Conservation (phyloP, 2,113 vertebrate species). For the Oreochromis aureus region DNA sequence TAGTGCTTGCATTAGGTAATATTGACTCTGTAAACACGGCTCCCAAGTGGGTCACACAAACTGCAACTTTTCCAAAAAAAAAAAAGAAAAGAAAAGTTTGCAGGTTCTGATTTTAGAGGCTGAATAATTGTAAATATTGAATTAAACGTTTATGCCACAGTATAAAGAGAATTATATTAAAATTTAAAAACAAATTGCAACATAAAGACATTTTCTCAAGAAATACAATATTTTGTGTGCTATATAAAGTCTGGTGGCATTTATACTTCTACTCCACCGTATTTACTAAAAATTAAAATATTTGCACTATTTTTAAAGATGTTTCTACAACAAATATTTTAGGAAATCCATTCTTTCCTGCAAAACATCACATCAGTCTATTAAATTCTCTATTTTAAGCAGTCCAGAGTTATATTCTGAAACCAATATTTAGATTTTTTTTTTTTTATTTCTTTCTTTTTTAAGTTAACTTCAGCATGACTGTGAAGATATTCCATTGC, state of each 20-base stretch:
- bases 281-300: neutral
- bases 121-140: neutral
- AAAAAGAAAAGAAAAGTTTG: neutral
- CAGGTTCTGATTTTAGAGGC: neutral
- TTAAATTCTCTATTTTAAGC: neutral
- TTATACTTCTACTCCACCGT: neutral
- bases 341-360: neutral
- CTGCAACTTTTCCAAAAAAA: neutral
- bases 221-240: neutral
- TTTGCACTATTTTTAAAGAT: neutral
- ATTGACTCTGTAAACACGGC: conserved; percentile 43
- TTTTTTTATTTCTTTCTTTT: neutral
- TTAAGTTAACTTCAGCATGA: neutral
- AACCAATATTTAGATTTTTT: neutral
- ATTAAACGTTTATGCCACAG: neutral
- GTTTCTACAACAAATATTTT: neutral
- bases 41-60: neutral
- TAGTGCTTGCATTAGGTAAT: conserved; percentile 44
- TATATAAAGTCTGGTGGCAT: neutral
- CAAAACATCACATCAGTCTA: neutral
- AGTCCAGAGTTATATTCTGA: neutral
- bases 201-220: neutral
- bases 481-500: neutral
- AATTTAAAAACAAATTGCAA: neutral
- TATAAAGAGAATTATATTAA: neutral